Percentiles rank a stretch among this genome's conserved stretches.
phyloP scores from a whole-genome alignment of 2,888 invertebrate genomes.

The Camptogramma bilineatum region DNA sequence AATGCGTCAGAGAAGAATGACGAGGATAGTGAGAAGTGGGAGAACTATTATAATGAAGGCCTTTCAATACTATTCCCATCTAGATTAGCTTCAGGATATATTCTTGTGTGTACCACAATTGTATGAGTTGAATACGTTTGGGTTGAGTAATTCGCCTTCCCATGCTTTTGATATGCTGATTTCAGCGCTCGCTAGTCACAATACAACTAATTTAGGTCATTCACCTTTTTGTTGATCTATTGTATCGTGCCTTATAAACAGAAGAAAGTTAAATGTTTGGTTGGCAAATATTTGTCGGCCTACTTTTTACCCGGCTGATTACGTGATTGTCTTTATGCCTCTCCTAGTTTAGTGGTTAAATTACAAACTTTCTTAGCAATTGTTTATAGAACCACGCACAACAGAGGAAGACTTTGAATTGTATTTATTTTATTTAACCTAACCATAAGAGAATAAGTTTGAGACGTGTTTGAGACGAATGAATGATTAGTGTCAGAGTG shows the following conservation, averaged over 20 bases:
- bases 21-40: too few relatives aligned
- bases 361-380: too few relatives aligned
- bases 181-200: constrained; percentile 4
- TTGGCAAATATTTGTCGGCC: constrained; percentile 3
- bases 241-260: constrained; percentile 7
- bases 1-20: too few relatives aligned
- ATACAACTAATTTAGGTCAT: constrained; percentile 10
- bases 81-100: not conserved
- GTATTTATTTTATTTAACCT: too few relatives aligned
- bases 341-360: not conserved
- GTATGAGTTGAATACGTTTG: not conserved
- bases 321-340: not conserved
- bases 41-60: too few relatives aligned
- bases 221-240: constrained; percentile 3
- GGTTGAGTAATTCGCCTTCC: constrained; percentile 5
- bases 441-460: too few relatives aligned
- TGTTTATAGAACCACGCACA: too few relatives aligned
- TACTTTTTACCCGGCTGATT: not conserved
- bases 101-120: not conserved
- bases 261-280: constrained; percentile 9
- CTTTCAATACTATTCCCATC: too few relatives aligned
- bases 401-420: too few relatives aligned
- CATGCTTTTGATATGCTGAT: not conserved
- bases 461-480: too few relatives aligned
- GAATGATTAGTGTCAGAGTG: not conserved